Conservation (phyloP, 2,797 vertebrate genomes). For the Ispidina picta region DNA sequence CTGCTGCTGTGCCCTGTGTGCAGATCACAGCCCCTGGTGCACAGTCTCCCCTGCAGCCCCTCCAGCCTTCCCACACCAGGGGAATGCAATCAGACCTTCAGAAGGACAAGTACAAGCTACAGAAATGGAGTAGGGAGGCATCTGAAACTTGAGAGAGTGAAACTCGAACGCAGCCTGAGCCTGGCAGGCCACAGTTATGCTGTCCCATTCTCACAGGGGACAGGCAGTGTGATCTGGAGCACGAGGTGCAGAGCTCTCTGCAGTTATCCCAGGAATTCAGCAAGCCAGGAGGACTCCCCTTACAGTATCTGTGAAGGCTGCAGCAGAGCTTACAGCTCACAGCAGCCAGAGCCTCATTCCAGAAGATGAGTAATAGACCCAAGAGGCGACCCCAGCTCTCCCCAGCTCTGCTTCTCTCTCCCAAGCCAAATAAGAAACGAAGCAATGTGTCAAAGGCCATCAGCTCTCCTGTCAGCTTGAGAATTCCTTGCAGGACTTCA, state of each 20-base stretch:
- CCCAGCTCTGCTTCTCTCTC: constrained; percentile 14
- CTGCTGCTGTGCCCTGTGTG: background rate
- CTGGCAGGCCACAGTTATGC: background rate
- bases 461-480: constrained; percentile 12
- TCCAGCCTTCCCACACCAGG: rapidly evolving
- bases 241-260: constrained; percentile 17
- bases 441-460: background rate
- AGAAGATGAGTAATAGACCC: constrained; percentile 11
- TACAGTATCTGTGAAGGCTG: constrained; percentile 25
- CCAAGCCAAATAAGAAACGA: background rate
- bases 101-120: constrained; percentile 33
- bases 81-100: constrained; percentile 18
- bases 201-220: background rate
- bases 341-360: background rate
- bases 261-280: constrained; percentile 37
- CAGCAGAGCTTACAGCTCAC: background rate
- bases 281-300: background rate
- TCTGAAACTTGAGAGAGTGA: constrained; percentile 38
- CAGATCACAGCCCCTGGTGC: background rate
- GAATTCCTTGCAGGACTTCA: constrained; percentile 5
- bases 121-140: background rate
- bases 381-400: constrained; percentile 7
- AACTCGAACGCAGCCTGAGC: background rate
- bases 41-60: background rate
- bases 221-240: constrained; percentile 40